Evolutionary conservation across 1,140 invertebrate species (phyloP).

Genomic region (Hestina assimilis): DNA sequence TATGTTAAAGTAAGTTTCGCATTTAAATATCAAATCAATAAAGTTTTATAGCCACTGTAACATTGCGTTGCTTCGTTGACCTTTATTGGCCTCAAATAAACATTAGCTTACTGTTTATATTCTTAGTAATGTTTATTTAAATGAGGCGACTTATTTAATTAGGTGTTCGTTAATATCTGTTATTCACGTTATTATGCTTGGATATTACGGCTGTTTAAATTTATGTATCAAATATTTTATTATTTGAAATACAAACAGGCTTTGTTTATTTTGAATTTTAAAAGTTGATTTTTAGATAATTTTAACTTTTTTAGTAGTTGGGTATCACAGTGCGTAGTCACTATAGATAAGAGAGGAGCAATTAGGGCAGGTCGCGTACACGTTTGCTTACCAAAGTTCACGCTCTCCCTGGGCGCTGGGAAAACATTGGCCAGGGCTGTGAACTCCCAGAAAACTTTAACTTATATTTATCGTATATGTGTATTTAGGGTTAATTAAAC

Average conservation of each 20-base stretch:
- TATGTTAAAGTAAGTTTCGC: conserved; percentile 9
- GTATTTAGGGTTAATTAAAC: too few relatives aligned
- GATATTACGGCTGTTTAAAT: too few relatives aligned
- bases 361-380: conserved; percentile 15
- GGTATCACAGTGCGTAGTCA: not conserved
- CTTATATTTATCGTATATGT: too few relatives aligned
- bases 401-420: not conserved
- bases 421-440: too few relatives aligned
- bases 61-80: conserved; percentile 20
- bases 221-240: not conserved
- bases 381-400: conserved; percentile 3
- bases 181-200: not conserved
- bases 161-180: not conserved
- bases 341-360: conserved; percentile 8
- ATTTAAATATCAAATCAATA: conserved; percentile 30
- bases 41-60: conserved; percentile 28
- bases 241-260: not conserved
- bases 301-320: not conserved
- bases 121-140: conserved; percentile 24
- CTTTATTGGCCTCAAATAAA: conserved; percentile 29
- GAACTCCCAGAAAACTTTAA: too few relatives aligned
- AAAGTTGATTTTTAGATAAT: not conserved
- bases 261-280: not conserved
- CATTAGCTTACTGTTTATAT: conserved; percentile 22
- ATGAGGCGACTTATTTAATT: conserved; percentile 14